Conservation (phyloP, 2,113 vertebrate genomes). For the cattle (Bos taurus) region ARS-UCD2.0 NC_037329.1:114797001-114797500, state of each 20-base stretch:
- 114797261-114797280: constrained; percentile 9
- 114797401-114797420: background rate
- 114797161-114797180: background rate
- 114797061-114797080: background rate
- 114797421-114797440: background rate
- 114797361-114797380: background rate
- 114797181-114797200: background rate
- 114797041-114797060: rapidly evolving
- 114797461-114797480: background rate
- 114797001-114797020: background rate
- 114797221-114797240: constrained; percentile 12
- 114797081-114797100: rapidly evolving
- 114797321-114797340: background rate
- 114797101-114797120: background rate
- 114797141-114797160: background rate
- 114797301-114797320: background rate
- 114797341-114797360: constrained; percentile 13
- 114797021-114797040: rapidly evolving
- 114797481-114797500: background rate
- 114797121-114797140: background rate
- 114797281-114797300: background rate
- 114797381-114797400: background rate
- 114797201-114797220: background rate
- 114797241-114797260: background rate
- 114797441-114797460: background rate